A percentile compares a stretch with the other conserved stretches of the same genome.
Conservation (phyloP, 1,140 invertebrate genomes). For the Asbolus verrucosus region DNA sequence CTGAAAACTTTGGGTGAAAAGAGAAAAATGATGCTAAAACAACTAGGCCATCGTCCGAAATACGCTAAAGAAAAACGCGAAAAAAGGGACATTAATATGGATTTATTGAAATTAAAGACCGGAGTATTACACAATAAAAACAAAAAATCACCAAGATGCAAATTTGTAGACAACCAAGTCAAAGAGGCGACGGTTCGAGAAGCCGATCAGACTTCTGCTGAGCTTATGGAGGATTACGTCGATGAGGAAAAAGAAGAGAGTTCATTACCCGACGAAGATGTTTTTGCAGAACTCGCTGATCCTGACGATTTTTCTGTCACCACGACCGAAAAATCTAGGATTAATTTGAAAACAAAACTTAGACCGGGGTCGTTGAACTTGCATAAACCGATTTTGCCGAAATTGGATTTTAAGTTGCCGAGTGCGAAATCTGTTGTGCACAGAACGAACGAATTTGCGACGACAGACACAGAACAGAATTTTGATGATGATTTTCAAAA, state of each 20-base stretch:
- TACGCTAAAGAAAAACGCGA: conserved; percentile 6
- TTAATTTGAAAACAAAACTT: conserved; percentile 4
- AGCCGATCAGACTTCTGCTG: conserved; percentile 19
- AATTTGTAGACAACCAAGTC: conserved; percentile 3
- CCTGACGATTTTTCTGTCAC: conserved; percentile 8
- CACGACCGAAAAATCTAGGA: neutral
- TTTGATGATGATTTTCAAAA: too few species aligned
- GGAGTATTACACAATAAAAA: conserved; percentile 9
- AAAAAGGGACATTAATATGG: conserved; percentile 55
- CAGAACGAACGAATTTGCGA: too few species aligned
- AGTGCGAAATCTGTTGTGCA: too few species aligned
- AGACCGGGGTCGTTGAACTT: neutral
- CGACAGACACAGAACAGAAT: too few species aligned
- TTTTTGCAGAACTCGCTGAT: conserved; percentile 36
- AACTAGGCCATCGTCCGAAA: too few species aligned
- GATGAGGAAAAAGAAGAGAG: conserved; percentile 2
- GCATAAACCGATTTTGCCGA: neutral
- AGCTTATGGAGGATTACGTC: conserved; percentile 11
- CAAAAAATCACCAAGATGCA: conserved; percentile 18
- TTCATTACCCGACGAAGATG: conserved; percentile 5
- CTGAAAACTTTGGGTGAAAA: conserved; percentile 44
- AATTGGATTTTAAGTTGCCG: too few species aligned
- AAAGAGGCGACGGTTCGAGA: conserved; percentile 23
- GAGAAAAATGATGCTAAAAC: neutral
- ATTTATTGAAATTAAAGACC: conserved; percentile 47